Percentiles rank a stretch among this genome's conserved stretches.
Conservation (phyloP, 1,140 invertebrate genomes). For the Metaphire vulgaris region DNA sequence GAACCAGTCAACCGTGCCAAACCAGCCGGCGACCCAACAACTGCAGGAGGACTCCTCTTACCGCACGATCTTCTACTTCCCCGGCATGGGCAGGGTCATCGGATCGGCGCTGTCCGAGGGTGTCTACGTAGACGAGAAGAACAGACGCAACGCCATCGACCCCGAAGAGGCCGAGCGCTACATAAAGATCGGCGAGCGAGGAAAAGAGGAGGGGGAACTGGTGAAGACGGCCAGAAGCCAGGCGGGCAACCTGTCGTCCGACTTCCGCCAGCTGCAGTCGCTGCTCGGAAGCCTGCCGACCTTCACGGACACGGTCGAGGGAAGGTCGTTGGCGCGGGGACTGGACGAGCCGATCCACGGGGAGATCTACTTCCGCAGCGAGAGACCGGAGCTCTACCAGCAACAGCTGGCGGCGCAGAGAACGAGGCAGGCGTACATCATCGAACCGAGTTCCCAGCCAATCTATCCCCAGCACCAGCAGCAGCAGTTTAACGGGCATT, state of each 20-base stretch:
- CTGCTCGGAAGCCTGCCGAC: slow-evolving; percentile 17
- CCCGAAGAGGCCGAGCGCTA: slow-evolving; percentile 1
- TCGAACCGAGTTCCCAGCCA: neutral
- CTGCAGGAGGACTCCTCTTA: slow-evolving; percentile 16
- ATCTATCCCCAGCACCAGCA: neutral
- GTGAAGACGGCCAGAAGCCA: slow-evolving; percentile 14
- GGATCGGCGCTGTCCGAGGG: slow-evolving; percentile 15
- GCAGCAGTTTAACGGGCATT: neutral
- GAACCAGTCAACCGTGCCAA: neutral
- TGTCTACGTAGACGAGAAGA: slow-evolving; percentile 18
- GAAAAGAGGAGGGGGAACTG: too few species aligned
- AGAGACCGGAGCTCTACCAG: neutral
- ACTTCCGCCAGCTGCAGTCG: slow-evolving; percentile 13
- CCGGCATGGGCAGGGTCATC: slow-evolving; percentile 21
- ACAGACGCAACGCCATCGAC: neutral
- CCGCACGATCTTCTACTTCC: slow-evolving; percentile 25
- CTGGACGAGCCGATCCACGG: neutral
- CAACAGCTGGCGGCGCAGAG: neutral
- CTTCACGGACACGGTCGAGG: slow-evolving; percentile 3
- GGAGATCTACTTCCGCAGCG: neutral
- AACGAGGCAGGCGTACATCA: neutral
- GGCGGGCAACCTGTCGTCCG: slow-evolving; percentile 6
- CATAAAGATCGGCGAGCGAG: neutral
- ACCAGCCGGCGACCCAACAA: neutral
- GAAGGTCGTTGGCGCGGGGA: neutral